These are phyloP conservation scores for Esox niger DNA, from an alignment of 2,113 vertebrate species.

Conservation along the genomic window DNA sequence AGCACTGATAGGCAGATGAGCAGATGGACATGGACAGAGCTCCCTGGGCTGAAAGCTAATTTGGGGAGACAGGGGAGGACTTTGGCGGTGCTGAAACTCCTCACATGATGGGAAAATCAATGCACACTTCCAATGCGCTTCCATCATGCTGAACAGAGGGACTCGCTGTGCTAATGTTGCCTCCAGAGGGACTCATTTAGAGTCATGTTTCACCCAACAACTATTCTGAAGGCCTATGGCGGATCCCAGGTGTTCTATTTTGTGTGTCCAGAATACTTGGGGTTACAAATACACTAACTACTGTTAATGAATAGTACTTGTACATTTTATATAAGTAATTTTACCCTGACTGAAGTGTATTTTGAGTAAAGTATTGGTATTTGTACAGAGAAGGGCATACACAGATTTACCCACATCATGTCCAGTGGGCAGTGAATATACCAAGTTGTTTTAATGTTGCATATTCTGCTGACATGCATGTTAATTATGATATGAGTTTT, in stretches of 20 bases:
- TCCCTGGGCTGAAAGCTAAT: slow-evolving; percentile 69
- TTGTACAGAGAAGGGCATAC: too few species aligned
- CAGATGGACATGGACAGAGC: slow-evolving; percentile 70
- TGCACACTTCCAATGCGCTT: slow-evolving; percentile 52
- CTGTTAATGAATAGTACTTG: too few species aligned
- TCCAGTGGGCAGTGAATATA: too few species aligned
- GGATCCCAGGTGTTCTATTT: neutral
- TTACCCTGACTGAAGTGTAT: too few species aligned
- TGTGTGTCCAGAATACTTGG: too few species aligned
- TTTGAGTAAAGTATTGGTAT: too few species aligned
- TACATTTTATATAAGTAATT: too few species aligned
- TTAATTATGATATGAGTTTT: too few species aligned
- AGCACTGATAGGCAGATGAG: slow-evolving; percentile 67
- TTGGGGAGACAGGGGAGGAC: slow-evolving; percentile 67
- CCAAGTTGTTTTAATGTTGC: too few species aligned
- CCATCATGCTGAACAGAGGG: slow-evolving; percentile 49
- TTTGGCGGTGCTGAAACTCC: slow-evolving; percentile 59
- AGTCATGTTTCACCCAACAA: slow-evolving; percentile 53
- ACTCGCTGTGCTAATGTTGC: slow-evolving; percentile 34
- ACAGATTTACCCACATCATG: too few species aligned
- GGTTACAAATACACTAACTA: too few species aligned
- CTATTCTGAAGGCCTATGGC: neutral
- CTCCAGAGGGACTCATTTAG: slow-evolving; percentile 52
- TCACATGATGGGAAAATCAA: slow-evolving; percentile 70
- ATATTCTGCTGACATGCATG: too few species aligned